Conservation (phyloP, 2,113 vertebrate species). For the Formicarius rufipectus region DNA sequence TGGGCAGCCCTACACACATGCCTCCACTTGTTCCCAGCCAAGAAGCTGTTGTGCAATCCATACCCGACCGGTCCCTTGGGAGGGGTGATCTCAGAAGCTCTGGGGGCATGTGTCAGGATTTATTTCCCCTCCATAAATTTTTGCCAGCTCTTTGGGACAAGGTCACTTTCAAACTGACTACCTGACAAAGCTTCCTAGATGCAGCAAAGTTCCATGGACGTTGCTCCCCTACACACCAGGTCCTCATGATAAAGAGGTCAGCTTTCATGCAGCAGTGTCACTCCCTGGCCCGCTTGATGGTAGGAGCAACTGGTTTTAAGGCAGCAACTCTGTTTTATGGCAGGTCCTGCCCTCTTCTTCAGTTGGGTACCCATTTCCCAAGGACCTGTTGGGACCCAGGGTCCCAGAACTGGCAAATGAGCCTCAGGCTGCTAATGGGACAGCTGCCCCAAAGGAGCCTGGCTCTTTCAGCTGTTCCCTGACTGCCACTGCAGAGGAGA, state of each 20-base stretch:
- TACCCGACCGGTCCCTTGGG: neutral
- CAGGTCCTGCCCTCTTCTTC: neutral
- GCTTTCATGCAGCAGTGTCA: neutral
- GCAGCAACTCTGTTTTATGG: neutral
- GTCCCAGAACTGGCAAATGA: neutral
- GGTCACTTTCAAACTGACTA: constrained; percentile 1
- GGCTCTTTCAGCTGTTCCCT: neutral
- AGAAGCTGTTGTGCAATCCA: constrained; percentile 2
- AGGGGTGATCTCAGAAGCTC: neutral
- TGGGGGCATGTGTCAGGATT: neutral
- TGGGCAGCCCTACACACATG: neutral
- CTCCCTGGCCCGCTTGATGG: neutral
- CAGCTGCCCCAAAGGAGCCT: accelerated
- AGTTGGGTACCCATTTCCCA: neutral
- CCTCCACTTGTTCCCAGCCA: neutral
- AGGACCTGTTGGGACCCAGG: neutral
- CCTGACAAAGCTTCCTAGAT: neutral
- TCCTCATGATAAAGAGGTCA: neutral
- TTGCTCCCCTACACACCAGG: neutral
- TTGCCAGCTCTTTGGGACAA: constrained; percentile 15
- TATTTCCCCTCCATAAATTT: neutral
- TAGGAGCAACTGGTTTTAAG: neutral
- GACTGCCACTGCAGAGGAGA: neutral
- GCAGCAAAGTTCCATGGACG: neutral
- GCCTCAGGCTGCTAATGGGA: accelerated